phyloP scores from a whole-genome alignment of 1,140 invertebrate genomes.

The Asobara japonica region DNA sequence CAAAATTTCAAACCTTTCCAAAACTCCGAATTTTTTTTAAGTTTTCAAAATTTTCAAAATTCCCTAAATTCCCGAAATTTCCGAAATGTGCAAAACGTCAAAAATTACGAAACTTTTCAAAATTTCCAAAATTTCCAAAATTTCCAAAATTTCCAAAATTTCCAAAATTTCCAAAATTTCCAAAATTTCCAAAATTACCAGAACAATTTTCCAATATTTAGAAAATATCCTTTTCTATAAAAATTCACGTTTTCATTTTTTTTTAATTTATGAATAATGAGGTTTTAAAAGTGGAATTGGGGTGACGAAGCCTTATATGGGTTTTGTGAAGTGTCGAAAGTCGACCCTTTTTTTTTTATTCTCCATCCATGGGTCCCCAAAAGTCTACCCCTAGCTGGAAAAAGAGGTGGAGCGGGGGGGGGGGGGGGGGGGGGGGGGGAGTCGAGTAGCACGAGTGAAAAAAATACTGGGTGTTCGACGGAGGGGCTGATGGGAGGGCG shows the following conservation, averaged over 20 bases:
- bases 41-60: no score
- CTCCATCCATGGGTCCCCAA: background rate
- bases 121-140: no score
- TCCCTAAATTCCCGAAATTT: no score
- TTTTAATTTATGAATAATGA: background rate
- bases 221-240: no score
- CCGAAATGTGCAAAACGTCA: no score
- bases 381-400: conserved; percentile 3
- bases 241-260: background rate
- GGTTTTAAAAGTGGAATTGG: background rate
- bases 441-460: background rate
- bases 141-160: no score
- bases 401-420: background rate
- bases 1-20: no score
- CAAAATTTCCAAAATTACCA: no score
- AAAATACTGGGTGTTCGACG: conserved; percentile 14
- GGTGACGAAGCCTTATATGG: conserved; percentile 1
- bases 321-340: conserved; percentile 4
- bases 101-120: no score
- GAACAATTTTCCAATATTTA: no score
- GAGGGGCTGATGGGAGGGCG: conserved; percentile 25
- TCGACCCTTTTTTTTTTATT: background rate
- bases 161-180: no score
- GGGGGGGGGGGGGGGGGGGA: conserved; percentile 12
- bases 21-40: no score